These are phyloP conservation scores for Helicoverpa zea DNA, from an alignment of 1,140 invertebrate species.

Conservation along the genomic window DNA sequence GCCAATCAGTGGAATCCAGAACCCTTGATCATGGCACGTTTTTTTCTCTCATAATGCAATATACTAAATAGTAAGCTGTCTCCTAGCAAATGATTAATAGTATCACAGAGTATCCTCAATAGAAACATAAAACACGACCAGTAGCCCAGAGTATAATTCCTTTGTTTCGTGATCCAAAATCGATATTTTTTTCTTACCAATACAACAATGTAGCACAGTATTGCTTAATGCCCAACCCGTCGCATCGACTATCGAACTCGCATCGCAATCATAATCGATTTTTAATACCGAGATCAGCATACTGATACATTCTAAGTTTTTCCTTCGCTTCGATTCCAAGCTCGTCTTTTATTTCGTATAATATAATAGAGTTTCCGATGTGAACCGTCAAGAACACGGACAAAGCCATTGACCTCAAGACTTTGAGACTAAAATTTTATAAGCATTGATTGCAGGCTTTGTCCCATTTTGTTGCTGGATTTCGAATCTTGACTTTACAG, in stretches of 20 bases:
- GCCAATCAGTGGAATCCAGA: too few species aligned
- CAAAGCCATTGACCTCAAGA: conserved; percentile 29
- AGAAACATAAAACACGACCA: too few species aligned
- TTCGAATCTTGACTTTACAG: too few species aligned
- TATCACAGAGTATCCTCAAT: too few species aligned
- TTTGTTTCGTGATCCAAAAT: neutral
- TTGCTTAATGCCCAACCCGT: neutral
- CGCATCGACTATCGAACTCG: neutral
- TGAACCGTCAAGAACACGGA: conserved; percentile 30
- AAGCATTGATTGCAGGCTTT: conserved; percentile 15
- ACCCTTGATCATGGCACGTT: too few species aligned
- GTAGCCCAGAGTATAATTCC: neutral
- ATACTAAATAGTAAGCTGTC: too few species aligned
- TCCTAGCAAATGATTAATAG: too few species aligned
- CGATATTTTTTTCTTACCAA: neutral
- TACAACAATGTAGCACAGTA: neutral
- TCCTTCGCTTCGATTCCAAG: neutral
- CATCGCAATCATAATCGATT: conserved; percentile 20
- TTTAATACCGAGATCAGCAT: conserved; percentile 5
- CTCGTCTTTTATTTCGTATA: conserved; percentile 40
- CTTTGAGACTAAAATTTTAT: conserved; percentile 21
- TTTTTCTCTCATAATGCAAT: too few species aligned
- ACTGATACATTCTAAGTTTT: conserved; percentile 15
- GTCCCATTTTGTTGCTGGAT: too few species aligned
- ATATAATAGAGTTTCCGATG: conserved; percentile 45